Evolutionary conservation across 1,140 invertebrate species (phyloP).

Genomic region (Cotesia chilonis): DNA sequence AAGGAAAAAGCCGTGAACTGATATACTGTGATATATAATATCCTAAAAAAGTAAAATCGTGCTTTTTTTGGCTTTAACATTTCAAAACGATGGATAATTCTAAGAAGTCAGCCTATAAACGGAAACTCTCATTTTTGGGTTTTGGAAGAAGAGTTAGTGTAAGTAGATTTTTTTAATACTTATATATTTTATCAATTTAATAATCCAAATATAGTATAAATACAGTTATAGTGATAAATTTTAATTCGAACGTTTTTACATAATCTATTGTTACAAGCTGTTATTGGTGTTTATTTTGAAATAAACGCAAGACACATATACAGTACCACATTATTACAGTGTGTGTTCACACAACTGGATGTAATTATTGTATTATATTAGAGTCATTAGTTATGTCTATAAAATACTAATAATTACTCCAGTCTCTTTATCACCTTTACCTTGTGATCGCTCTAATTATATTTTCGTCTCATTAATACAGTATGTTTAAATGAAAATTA

Average conservation of each 20-base stretch:
- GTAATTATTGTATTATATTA: slow-evolving; percentile 11
- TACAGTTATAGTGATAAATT: neutral
- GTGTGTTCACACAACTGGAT: neutral
- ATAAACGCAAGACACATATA: neutral
- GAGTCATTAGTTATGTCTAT: neutral
- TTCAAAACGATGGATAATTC: slow-evolving; percentile 23
- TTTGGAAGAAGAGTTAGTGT: slow-evolving; percentile 58
- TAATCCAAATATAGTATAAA: neutral
- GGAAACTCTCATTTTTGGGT: slow-evolving; percentile 63
- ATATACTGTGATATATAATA: slow-evolving; percentile 21
- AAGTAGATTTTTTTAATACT: slow-evolving; percentile 39
- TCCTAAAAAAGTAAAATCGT: neutral
- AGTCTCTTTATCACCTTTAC: neutral
- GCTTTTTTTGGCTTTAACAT: neutral
- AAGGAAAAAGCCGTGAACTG: slow-evolving; percentile 60
- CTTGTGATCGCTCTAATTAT: too few species aligned
- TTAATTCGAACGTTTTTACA: neutral
- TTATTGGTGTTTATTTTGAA: neutral
- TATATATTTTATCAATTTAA: neutral
- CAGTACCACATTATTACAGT: neutral
- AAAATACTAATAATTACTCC: neutral
- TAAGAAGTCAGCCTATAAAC: slow-evolving; percentile 41
- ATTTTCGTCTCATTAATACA: neutral
- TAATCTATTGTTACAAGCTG: slow-evolving; percentile 7
- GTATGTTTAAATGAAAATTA: neutral